Evolutionary conservation across 2,113 vertebrate genomes (phyloP), one percentile per base, ranked within the genome.

Genomic region (Plectropomus leopardus): DNA sequence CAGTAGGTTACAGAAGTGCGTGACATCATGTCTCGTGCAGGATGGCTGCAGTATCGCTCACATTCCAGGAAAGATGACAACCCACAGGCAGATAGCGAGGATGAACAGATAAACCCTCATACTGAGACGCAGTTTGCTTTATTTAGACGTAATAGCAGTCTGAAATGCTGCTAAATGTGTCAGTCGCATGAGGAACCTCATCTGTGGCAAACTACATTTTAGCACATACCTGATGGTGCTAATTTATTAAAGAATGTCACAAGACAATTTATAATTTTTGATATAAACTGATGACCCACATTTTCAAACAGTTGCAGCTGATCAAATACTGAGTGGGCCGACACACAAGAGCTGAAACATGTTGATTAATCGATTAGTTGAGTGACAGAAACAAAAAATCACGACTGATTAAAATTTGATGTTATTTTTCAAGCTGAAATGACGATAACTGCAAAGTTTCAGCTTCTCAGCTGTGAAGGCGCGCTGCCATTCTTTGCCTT

Each of bases 1-100:
- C 42, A 83, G 53, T 80, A 65, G 77, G 81, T 82, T 71, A 86
- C 57, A 80, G 69, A 26, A 44, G 34, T 45, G 81, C 11, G 42
- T 86, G 82, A 78, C 73, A 60, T 79, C 69, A 63, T 30, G 78
- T 71, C 65, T 87, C 44, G 45, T 71, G 85, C 63, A 70, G 24
- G 57, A 23, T 16, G 40, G 57, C 15, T 17, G 16, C 32, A 26
- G 15, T 63, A 57, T 59, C 11, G 32, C 10, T 82, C 59, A 84
- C 72, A 44, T 74, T 89, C 28, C 78, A 83, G 83, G 70, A 58
- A 72, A 64, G 67, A 72, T 50, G 24, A 47, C 5, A 5, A 11
- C 24, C 19, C 13, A 57, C 48, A 44, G n/a, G 2, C 17, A 67
- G 57, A 61, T 26, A 44, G 45, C 19, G 30, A 32, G 5, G 32